These are phyloP conservation scores for Eclectus roratus DNA, from an alignment of 2,113 vertebrate species.

Conservation along the genomic window DNA sequence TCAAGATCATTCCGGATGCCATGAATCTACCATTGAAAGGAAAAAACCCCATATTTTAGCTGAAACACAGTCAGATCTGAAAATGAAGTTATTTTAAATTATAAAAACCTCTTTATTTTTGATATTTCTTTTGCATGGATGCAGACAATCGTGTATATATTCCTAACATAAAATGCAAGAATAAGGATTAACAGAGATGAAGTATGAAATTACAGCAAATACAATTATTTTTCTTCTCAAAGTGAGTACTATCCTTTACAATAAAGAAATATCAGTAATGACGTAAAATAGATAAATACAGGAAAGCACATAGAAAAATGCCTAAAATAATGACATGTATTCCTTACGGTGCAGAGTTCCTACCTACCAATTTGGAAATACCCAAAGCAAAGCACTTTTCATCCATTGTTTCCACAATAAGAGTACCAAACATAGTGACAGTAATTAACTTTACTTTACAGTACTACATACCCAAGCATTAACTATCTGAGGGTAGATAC, in stretches of 20 bases:
- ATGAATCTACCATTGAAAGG: constrained; percentile 63
- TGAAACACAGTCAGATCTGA: not conserved
- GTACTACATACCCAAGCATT: not conserved
- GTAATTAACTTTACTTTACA: not conserved
- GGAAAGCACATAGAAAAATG: not conserved
- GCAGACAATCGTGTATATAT: not conserved
- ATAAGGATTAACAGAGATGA: not conserved
- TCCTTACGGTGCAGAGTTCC: not conserved
- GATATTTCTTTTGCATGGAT: not conserved
- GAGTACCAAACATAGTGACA: not conserved
- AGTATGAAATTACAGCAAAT: not conserved
- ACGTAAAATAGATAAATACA: not conserved
- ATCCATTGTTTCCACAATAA: not conserved
- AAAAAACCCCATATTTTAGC: not conserved
- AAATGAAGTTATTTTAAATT: not conserved
- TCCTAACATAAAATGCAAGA: not conserved
- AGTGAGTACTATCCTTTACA: not conserved
- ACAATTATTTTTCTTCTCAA: not conserved
- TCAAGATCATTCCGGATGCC: constrained; percentile 66
- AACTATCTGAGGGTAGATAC: not conserved
- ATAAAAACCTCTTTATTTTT: not conserved
- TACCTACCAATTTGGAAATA: not conserved
- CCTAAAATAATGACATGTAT: not conserved
- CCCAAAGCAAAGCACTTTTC: not conserved
- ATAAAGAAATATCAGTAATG: not conserved